Conservation (phyloP, 2,797 vertebrate genomes). For the Acomys russatus region DNA sequence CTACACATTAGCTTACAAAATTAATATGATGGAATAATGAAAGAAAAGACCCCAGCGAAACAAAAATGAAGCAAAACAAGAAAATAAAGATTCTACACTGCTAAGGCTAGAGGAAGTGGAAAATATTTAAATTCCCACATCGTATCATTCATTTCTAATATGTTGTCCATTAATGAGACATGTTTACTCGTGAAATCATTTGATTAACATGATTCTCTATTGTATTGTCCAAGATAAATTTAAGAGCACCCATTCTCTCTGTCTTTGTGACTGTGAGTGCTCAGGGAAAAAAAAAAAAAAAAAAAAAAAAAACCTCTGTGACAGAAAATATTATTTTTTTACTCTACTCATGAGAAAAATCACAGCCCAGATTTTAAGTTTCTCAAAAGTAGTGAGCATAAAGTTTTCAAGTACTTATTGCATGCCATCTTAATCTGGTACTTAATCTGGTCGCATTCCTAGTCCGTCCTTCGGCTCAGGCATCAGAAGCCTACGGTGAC, state of each 20-base stretch:
- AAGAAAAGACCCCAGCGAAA: too few species aligned
- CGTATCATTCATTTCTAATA: background rate
- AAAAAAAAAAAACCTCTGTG: background rate
- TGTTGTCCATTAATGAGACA: background rate
- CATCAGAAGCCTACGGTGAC: background rate
- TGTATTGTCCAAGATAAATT: background rate
- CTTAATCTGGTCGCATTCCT: background rate
- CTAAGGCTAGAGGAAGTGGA: background rate
- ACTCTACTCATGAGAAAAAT: background rate
- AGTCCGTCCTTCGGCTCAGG: background rate
- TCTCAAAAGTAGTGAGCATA: background rate
- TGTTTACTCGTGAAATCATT: background rate
- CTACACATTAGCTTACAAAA: background rate
- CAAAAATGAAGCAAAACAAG: background rate
- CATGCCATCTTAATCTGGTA: background rate
- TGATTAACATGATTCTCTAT: background rate
- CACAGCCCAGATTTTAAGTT: background rate
- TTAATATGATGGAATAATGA: background rate
- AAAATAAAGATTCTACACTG: background rate
- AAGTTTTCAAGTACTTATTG: background rate
- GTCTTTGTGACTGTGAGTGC: background rate
- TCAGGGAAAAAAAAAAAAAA: background rate
- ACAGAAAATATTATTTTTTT: background rate
- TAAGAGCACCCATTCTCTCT: background rate
- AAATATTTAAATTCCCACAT: slow-evolving; percentile 40